Evolutionary conservation across 2,113 vertebrate genomes (phyloP).

Genomic region (Terrapene triunguis): DNA sequence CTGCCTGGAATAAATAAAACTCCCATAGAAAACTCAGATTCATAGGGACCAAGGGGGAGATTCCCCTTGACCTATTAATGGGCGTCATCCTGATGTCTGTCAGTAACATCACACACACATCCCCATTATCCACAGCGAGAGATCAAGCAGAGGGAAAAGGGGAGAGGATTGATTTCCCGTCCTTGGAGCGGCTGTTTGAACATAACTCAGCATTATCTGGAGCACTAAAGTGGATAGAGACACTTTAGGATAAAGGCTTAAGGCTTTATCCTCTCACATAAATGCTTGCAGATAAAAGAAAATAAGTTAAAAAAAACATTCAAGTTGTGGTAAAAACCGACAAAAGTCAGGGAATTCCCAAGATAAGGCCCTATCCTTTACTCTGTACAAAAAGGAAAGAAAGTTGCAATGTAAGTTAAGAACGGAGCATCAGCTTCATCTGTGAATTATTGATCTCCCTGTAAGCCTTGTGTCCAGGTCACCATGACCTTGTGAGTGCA

Average conservation of each 20-base stretch:
- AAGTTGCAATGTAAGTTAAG: not conserved
- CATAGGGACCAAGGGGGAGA: not conserved
- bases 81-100: conserved; percentile 55
- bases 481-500: not conserved
- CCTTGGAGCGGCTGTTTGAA: not conserved
- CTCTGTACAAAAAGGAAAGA: not conserved
- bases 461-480: not conserved
- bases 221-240: conserved; percentile 25
- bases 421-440: not conserved
- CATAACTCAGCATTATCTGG: conserved; percentile 46
- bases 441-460: not conserved
- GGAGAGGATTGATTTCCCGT: conserved; percentile 40
- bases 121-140: not conserved
- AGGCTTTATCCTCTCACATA: conserved; percentile 46
- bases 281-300: conserved; percentile 59
- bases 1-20: not conserved
- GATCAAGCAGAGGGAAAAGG: not conserved
- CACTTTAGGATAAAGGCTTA: conserved; percentile 42
- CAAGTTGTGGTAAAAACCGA: conserved; percentile 36
- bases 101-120: conserved; percentile 64
- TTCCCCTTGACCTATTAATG: conserved; percentile 62
- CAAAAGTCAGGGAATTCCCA: conserved; percentile 29
- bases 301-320: conserved; percentile 47
- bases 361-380: conserved; percentile 30
- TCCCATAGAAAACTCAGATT: not conserved